Base-by-base conservation (phyloP, 2,888 invertebrate species). In the Meghimatium bilineatum region DNA sequence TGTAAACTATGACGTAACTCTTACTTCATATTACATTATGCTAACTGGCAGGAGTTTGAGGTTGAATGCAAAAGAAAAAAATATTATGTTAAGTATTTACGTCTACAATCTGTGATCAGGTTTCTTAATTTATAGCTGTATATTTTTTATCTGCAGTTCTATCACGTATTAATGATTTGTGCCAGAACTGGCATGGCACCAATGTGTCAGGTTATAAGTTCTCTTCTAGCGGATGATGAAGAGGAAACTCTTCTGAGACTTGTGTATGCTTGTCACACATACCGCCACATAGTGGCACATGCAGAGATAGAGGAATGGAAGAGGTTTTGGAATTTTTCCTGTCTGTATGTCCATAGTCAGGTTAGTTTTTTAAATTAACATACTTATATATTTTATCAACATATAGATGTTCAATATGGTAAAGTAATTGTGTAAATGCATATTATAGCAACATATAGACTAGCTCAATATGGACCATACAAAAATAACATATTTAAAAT, bases 141-240 rank as follows among this genome's bases (percentile, higher is more conserved):
- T n/a, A 36, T 56, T 36, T 32, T 36, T 17, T 56, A 1, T 67
- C n/a, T n/a, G 49, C 67, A 82, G 76, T 82, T 67, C 44, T 29
- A 52, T 20, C 32, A 78, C 32, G 3, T 93, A 1, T 83, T 89
- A 44, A 88, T 95, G 91, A 93, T 96, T 71, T 95, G 96, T 74
- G 96, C 96, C 91, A 97, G 97, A 0, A 96, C 96, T 38, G 97
- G 96, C 0, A 95, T 97, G 86, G 95, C 96, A 32, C 96, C 97
- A 44, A 95, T 96, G 90, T 94, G 95, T 88, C 94, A 95, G 29
- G 95, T 97, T 23, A 95, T 96, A 79, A 93, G 95, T 52, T 92
- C 94, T 63, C 94, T 96, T 86, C 89, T 97, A 78, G 91, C 94
- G 36, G 95, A 97, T 93, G 96, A 96, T 87, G 95, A 95, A 49